These are phyloP conservation scores for Pemphredon lugubris DNA, from an alignment of 2,888 invertebrate genomes.

Conservation along the genomic window DNA sequence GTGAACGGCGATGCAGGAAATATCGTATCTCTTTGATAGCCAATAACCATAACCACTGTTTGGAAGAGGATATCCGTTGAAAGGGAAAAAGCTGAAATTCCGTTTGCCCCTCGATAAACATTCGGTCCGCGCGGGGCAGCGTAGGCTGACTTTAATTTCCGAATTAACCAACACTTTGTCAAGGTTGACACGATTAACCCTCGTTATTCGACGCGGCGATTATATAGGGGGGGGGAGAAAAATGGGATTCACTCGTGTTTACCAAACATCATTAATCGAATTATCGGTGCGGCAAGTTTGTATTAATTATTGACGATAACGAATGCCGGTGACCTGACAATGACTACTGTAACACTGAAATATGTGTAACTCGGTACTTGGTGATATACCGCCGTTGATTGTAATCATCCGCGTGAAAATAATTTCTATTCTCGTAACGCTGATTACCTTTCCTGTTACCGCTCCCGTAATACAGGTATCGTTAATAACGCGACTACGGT, in stretches of 20 bases:
- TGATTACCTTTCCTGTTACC: background rate
- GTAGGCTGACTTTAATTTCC: conserved; percentile 25
- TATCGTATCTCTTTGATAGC: conserved; percentile 11
- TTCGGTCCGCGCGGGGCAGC: conserved; percentile 13
- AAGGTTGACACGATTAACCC: conserved; percentile 43
- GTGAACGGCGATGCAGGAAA: conserved; percentile 12
- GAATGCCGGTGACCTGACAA: background rate
- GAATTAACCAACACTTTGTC: conserved; percentile 35
- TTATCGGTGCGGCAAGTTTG: conserved; percentile 17
- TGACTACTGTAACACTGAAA: conserved; percentile 30
- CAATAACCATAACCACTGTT: conserved; percentile 12
- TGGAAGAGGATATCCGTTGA: conserved; percentile 15
- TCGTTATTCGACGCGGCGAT: conserved; percentile 37
- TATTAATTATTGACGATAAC: conserved; percentile 22
- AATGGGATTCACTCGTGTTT: conserved; percentile 28
- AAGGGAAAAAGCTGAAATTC: background rate
- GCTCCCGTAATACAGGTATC: too few relatives aligned
- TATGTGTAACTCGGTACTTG: conserved; percentile 16
- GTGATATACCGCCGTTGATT: conserved; percentile 14
- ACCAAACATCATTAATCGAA: conserved; percentile 40
- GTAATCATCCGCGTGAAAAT: conserved; percentile 32
- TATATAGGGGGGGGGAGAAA: conserved; percentile 40
- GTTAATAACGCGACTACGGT: too few relatives aligned
- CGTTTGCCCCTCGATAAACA: conserved; percentile 22
- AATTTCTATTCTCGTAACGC: background rate